phyloP scores from a whole-genome alignment of 2,888 invertebrate genomes.

The Tupiocoris notatus region DNA sequence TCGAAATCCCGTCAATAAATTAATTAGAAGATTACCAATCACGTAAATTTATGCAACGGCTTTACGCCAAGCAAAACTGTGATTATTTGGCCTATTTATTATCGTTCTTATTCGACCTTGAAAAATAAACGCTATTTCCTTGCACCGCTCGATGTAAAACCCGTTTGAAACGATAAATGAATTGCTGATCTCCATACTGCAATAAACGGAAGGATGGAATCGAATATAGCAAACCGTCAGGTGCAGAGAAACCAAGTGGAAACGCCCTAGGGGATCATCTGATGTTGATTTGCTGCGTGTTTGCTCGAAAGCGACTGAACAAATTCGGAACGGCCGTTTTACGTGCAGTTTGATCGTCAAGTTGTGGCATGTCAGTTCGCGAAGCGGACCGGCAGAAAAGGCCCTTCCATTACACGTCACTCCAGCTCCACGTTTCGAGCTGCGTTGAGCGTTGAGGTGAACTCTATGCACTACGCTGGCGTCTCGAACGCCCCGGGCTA shows the following conservation, averaged over 20 bases:
- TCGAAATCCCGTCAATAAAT: no score
- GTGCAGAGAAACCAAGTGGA: neutral
- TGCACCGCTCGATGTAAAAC: no score
- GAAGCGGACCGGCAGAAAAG: neutral
- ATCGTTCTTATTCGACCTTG: no score
- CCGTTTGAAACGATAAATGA: no score
- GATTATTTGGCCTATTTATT: no score
- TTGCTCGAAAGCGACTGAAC: no score
- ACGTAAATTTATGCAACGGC: no score
- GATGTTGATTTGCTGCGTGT: neutral
- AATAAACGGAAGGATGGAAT: no score
- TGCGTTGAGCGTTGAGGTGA: neutral
- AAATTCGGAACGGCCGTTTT: neutral
- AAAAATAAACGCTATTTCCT: no score
- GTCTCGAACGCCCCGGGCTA: neutral
- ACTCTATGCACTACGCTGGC: neutral
- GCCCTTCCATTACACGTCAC: neutral
- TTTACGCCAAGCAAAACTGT: no score
- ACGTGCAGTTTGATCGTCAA: neutral
- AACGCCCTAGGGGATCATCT: neutral
- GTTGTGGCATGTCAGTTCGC: neutral
- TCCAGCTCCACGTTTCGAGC: neutral
- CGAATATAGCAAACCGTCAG: neutral
- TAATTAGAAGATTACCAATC: no score
- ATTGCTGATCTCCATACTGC: no score